A percentile compares a stretch with the other conserved stretches of the same genome.
phyloP scores from a whole-genome alignment of 2,113 vertebrate genomes.

The Chaetops frenatus region DNA sequence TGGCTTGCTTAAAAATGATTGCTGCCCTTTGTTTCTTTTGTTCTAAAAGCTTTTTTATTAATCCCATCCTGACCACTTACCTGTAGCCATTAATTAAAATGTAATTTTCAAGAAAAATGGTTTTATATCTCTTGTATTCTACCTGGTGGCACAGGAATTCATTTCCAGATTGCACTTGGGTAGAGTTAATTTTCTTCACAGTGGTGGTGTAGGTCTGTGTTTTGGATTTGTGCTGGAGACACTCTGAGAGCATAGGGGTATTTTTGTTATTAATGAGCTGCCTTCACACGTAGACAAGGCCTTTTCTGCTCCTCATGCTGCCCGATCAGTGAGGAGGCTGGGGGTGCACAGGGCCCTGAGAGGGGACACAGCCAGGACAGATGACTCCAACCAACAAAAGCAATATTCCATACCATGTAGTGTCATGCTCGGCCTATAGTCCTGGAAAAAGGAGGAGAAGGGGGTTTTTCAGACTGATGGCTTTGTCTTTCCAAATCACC shows the following conservation, averaged over 20 bases:
- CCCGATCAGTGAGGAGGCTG: not conserved
- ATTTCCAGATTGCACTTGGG: not conserved
- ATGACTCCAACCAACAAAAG: not conserved
- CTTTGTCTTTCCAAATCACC: not conserved
- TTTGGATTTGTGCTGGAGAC: not conserved
- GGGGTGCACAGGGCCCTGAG: not conserved
- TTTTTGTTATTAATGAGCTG: not conserved
- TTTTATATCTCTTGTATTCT: not conserved
- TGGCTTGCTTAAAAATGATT: not conserved
- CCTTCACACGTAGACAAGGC: not conserved
- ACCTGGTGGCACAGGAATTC: not conserved
- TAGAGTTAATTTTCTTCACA: not conserved
- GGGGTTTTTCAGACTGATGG: accelerated
- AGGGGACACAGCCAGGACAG: accelerated
- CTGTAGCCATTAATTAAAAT: not conserved
- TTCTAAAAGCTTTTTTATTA: not conserved
- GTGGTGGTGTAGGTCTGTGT: not conserved
- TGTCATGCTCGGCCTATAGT: not conserved
- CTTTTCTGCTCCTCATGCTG: not conserved
- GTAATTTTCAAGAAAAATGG: not conserved
- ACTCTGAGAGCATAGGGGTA: not conserved
- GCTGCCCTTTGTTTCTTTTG: not conserved
- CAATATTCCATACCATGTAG: no score
- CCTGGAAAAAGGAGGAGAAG: not conserved
- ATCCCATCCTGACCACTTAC: not conserved